Evolutionary conservation across 2,113 vertebrate genomes (phyloP).

Genomic region (Garra rufa): DNA sequence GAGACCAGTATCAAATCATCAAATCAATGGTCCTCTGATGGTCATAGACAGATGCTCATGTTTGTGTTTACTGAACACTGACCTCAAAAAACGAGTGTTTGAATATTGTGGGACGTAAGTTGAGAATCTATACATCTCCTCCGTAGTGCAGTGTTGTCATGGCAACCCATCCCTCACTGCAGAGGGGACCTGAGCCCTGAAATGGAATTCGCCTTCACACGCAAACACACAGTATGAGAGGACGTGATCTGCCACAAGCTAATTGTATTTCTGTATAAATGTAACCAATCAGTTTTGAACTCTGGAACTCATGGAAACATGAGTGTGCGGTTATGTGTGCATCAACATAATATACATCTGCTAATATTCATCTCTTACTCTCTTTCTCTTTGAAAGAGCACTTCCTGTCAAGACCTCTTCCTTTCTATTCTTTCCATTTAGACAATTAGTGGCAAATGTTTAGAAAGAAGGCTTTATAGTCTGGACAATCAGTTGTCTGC

Average conservation of each 20-base stretch:
- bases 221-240: neutral
- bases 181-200: constrained; percentile 1
- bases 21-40: neutral
- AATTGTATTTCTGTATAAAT: neutral
- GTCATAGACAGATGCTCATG: neutral
- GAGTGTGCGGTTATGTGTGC: neutral
- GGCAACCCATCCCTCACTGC: constrained; percentile 46
- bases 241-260: neutral
- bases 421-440: constrained; percentile 20
- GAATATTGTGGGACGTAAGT: constrained; percentile 22
- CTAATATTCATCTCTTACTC: neutral
- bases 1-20: constrained; percentile 14
- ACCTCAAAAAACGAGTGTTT: constrained; percentile 18
- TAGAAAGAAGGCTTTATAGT: constrained; percentile 16
- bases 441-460: constrained; percentile 34
- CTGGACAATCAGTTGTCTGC: neutral
- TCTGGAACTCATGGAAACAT: neutral
- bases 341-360: neutral
- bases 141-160: constrained; percentile 48
- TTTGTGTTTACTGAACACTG: neutral
- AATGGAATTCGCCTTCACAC: constrained; percentile 15
- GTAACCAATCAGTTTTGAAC: neutral
- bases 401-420: neutral
- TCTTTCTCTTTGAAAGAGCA: neutral
- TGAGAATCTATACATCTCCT: constrained; percentile 8